Evolutionary conservation across 2,113 vertebrate genomes (phyloP), one percentile per base, ranked within the genome.

Genomic region (Thalassoma bifasciatum): DNA sequence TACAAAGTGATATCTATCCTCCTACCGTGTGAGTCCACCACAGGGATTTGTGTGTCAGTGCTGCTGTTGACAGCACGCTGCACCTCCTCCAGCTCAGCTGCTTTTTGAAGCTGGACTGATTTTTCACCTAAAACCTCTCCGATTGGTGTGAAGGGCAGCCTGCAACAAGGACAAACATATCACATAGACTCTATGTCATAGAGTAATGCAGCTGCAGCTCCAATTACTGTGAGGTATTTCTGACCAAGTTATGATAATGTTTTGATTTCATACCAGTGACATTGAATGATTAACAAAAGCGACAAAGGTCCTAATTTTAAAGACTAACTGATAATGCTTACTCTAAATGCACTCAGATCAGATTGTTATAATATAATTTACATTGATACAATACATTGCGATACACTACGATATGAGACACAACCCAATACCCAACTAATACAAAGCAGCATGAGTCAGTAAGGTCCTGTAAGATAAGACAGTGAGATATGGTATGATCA

Each of bases 11-110:
- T 50, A 13, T 38, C 37, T 57, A 52, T 72, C 23, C 49, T n/a
- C 83, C 26, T 80, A 98, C 98, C 96, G 66, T 89, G 7, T 13
- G 93, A 94, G 74, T 98, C 96, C 81, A 98, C 95, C 84, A 99
- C 92, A 0, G 97, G 95, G 71, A 94, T 96, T 61, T 95, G 92
- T 0, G 73, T 19, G 23, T 88, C 64, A 0, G 77, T 64, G 4
- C 93, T 92, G 22, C 85, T 85, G 4, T 92, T 93, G 84, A 98
- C 84, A 7, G 89, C 91, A 10, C 58, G 62, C 81, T 93, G 84
- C 51, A 96, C 91, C 68, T 95, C 93, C 17, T 53, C 72, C 8
- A 92, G 89, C 0, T 89, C 86, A 0, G 77, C 85, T 0, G 85
- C 89, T 77, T 88, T 94, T 81, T 95, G 86, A 84, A 99, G 90